Base-by-base conservation (phyloP, 1,140 invertebrate genomes). In the Reticulitermes speratus region DNA sequence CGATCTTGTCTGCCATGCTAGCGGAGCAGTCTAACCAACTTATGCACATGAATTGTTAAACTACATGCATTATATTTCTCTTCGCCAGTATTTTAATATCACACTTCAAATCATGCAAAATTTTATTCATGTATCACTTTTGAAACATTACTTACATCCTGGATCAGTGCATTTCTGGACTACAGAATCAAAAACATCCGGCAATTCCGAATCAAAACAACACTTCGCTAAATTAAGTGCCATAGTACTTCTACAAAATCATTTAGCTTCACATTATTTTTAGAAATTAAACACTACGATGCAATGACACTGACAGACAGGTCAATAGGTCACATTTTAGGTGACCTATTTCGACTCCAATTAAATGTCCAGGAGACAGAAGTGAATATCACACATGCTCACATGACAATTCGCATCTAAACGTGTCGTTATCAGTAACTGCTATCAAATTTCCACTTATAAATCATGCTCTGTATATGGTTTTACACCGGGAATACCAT, bases 91-190 rank as follows among this genome's bases (percentile, higher is more conserved):
- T 30, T 55, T 25, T 55, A 38, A 11, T 52, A 44, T 25, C 9
- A 30, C n/a, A 30, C 9, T 75, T 75, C 9, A 3, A 75, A 75
- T 30, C 25, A n/a, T 25, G 7, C 25, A 75, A 30, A 75, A n/a
- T 9, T 30, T 11, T n/a, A 16, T 75, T 1, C 14, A 9, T 75
- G 7, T 30, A 75, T 9, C 25, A 75, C 65, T n/a, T n/a, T 75
- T 30, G 48, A 69, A 84, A 83, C 21, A 87, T 45, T 87, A 95
- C 96, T 96, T 92, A 96, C 95, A 96, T 90, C 95, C 94, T 83
- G 95, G 95, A 91, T 96, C 95, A 32, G 95, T 96, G 90, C 95
- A 96, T 91, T 96, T 96, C 90, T 95, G 94, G 9, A 94, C 92
- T 86, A 96, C 93, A 75, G 94, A 94, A 87, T 96, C 95, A 85